phyloP scores from a whole-genome alignment of 23 tunicate species.

The Halocynthia roretzi region DNA sequence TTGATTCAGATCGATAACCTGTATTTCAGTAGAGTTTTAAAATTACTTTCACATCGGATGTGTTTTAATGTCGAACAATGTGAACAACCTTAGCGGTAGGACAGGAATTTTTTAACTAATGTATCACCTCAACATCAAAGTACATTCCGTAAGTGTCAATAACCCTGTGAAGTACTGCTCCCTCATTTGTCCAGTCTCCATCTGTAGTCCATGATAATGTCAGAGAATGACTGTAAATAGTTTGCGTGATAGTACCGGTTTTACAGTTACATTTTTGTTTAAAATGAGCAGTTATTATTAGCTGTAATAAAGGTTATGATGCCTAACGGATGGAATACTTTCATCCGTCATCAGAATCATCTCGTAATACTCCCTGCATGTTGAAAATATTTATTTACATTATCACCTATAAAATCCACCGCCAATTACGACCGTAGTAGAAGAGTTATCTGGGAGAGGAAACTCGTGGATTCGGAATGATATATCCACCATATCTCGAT shows the following conservation, averaged over 20 bases:
- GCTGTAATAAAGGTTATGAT: too few relatives aligned
- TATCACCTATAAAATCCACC: conserved; percentile 73
- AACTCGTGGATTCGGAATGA: conserved; percentile 48
- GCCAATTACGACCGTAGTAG: conserved; percentile 46
- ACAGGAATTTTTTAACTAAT: background rate
- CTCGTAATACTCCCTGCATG: too few relatives aligned
- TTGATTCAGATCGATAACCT: conserved; percentile 80
- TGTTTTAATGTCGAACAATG: too few relatives aligned
- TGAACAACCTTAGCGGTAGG: too few relatives aligned
- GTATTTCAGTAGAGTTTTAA: too few relatives aligned
- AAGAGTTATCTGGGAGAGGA: conserved; percentile 40
- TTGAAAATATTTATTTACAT: background rate
- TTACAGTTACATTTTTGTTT: too few relatives aligned
- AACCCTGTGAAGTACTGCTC: conserved; percentile 40
- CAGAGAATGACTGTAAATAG: conserved; percentile 3
- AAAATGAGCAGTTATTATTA: too few relatives aligned
- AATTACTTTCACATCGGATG: too few relatives aligned
- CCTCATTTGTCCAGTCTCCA: conserved; percentile 49
- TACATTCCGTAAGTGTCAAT: conserved; percentile 80
- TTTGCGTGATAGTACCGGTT: background rate
- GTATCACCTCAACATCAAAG: conserved; percentile 62
- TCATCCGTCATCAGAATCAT: too few relatives aligned
- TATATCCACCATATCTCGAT: conserved; percentile 57
- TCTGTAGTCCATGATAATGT: conserved; percentile 60
- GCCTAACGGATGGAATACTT: too few relatives aligned